Conservation (phyloP, 30 jellyfish, hydroid and myxozoan species). For the Hydractinia symbiolongicarpus region DNA sequence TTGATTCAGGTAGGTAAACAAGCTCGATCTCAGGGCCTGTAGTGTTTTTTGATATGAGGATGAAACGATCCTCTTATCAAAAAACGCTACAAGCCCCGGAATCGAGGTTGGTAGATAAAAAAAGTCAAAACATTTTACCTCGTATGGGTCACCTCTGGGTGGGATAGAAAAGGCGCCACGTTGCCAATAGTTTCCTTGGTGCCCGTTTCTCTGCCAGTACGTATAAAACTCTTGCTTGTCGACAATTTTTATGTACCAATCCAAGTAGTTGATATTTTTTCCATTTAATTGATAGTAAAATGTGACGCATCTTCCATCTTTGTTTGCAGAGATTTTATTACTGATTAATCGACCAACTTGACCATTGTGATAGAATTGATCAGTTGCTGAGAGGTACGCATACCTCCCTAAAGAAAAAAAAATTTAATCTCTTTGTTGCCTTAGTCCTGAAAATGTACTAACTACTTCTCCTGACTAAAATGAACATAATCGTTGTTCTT, state of each 20-base stretch:
- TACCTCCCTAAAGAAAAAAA: conserved; percentile 30
- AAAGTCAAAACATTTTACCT: conserved; percentile 18
- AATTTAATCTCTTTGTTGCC: not conserved
- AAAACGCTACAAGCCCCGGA: too few relatives aligned
- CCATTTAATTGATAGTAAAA: conserved; percentile 78
- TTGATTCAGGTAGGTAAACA: too few relatives aligned
- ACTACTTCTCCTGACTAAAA: too few relatives aligned
- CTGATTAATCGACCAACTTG: conserved; percentile 46
- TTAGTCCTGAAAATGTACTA: not conserved
- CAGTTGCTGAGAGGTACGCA: conserved; percentile 48
- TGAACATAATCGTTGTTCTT: too few relatives aligned
- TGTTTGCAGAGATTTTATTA: conserved; percentile 41
- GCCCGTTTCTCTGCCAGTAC: conserved; percentile 59
- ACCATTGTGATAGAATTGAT: conserved; percentile 10
- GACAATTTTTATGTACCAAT: conserved; percentile 13
- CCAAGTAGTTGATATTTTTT: conserved; percentile 41
- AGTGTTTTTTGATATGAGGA: too few relatives aligned
- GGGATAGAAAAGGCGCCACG: conserved; percentile 53
- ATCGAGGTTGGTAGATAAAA: too few relatives aligned
- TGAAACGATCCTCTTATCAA: too few relatives aligned
- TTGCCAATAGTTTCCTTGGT: conserved; percentile 70
- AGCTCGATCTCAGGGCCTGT: too few relatives aligned
- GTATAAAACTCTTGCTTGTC: not conserved
- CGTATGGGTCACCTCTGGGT: conserved; percentile 34
- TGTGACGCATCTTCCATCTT: conserved; percentile 58